Base-by-base conservation (phyloP, 2,888 invertebrate genomes). In the Sminthurinus aureus region DNA sequence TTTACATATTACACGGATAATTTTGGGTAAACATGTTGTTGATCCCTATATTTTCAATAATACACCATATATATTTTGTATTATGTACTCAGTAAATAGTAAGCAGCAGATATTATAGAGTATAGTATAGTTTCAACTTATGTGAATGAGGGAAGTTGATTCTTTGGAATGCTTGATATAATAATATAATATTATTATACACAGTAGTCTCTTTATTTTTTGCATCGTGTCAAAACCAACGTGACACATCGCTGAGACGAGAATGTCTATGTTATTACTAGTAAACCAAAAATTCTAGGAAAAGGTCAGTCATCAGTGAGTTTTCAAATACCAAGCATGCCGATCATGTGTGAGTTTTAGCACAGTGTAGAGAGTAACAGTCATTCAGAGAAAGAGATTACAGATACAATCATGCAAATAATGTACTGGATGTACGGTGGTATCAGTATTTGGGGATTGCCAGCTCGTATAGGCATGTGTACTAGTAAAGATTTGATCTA, bases 241-340 rank as follows among this genome's bases (percentile, higher is more conserved):
- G 26, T 73, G 73, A 24, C 73, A 73, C 26, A 73, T 73, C 9
- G 18, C 58, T 58, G 58, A 58, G 15, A 15, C 18, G 58, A 58
- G 71, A 71, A 15, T 26, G 4, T 26, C 22, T 24, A 58, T 24
- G 24, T 38, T 38, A 38, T 38, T 38, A 38, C 38, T 38, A 38
- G 38, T 38, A 38, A 38, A 38, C 38, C 38, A 4, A n/a, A n/a
- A 79, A 67, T 79, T 79, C 79, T 79, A 38, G 50, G 79, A 69
- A 79, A 67, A 79, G 79, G 79, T 67, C 79, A 79, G 79, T 79
- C 69, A 79, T 67, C 79, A 79, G 79, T 79, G 79, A 79, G 67
- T 79, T 15, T 78, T 50, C 69, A 67, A 67, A 79, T 79, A 66
- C 79, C 67, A 69, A 50, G 79, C 67, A 79, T 69, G 38, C 38